These are phyloP conservation scores for Lepus americanus DNA, from an alignment of 2,113 vertebrate species.

Conservation along the genomic window DNA sequence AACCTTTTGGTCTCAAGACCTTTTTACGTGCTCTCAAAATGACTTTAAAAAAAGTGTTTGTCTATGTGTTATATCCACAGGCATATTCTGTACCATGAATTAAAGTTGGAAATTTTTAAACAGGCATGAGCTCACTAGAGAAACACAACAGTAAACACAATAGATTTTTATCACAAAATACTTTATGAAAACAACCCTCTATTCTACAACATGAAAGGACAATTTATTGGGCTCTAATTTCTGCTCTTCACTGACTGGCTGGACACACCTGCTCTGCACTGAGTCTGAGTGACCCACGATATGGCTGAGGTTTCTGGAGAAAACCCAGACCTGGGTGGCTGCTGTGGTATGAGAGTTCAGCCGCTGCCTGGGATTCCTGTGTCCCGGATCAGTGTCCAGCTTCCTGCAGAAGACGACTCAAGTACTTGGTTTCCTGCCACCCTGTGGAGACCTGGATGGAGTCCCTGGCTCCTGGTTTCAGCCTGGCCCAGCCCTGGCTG, in stretches of 20 bases:
- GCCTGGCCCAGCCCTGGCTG: too few species aligned
- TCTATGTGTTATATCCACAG: not conserved
- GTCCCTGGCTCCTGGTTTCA: too few species aligned
- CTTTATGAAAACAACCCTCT: not conserved
- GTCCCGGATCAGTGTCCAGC: too few species aligned
- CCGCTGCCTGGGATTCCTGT: too few species aligned
- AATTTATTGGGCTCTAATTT: not conserved
- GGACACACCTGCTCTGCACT: not conserved
- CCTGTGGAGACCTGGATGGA: too few species aligned
- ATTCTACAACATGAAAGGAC: not conserved
- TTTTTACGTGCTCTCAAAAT: not conserved
- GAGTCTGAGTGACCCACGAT: not conserved
- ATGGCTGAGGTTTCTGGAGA: not conserved
- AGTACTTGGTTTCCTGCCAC: too few species aligned
- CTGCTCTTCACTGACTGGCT: not conserved
- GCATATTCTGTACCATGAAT: not conserved
- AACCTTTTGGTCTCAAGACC: not conserved
- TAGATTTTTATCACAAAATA: not conserved
- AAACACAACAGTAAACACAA: not conserved
- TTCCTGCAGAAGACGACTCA: too few species aligned
- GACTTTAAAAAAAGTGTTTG: not conserved
- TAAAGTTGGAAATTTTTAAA: not conserved
- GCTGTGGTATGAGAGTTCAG: too few species aligned
- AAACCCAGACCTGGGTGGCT: not conserved
- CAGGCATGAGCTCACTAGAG: not conserved